Evolutionary conservation across 2,888 invertebrate species (phyloP), one percentile per base, ranked within the genome.

Genomic region (Eumerus sabulonum): DNA sequence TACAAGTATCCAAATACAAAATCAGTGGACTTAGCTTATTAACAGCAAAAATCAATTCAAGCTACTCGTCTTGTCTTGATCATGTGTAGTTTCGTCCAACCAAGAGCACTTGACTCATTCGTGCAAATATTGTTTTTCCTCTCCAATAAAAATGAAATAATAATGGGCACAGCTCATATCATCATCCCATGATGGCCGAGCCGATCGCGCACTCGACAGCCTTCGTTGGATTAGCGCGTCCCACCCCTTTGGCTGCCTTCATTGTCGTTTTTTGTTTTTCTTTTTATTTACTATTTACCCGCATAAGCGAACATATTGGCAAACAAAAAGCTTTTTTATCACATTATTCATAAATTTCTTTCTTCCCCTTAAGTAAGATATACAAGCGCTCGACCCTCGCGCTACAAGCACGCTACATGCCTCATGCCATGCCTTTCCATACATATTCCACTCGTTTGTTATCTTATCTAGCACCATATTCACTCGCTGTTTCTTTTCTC

Each of bases 401-500:
- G 35, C 11, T 51, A 40, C 16, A 47, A 27, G 36, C 17, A 47
- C 38, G 42, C 50, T 27, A 27, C 27, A 27, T 27, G 27, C 27
- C 27, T 27, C 27, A 27, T 27, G 27, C 27, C 14, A 64, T 64
- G 47, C 64, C 38, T 16, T 64, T 36, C 53, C 53, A 36, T 53
- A 64, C 18, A 36, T 45, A 13, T 53, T 54, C 14, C 45, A 13
- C 4, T 4, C n/a, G 27, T 64, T 54, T 16, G 36, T 54, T 72
- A 60, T 73, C 72, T 73, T 73, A 73, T 73, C 72, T 53, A 47
- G 45, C 51, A 1, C 53, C 53, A 59, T 72, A 27, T 64, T 50
- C 9, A 51, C 63, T 51, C 36, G 45, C 35, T 45, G 40, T 73
- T 59, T 73, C 64, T 72, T 64, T 56, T 44, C 56, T 45, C 35